These are phyloP conservation scores for Apogon talboti DNA, from an alignment of 2,797 vertebrate species.

Conservation along the genomic window DNA sequence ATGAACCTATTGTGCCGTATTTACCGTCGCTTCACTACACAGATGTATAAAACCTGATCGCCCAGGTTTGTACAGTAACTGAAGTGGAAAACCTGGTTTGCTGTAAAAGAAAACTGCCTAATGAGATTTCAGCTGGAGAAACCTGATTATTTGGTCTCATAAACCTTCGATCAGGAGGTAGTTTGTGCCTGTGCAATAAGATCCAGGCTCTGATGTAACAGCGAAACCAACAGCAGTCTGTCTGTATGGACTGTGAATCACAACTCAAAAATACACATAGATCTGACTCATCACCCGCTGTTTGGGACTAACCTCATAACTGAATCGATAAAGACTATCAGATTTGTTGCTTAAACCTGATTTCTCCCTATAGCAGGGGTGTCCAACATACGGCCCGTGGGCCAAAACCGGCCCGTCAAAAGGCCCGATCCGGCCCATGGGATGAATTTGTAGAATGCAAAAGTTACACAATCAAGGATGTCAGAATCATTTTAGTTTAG, in stretches of 20 bases:
- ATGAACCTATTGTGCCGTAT: too few species aligned
- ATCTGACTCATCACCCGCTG: neutral
- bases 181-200: too few species aligned
- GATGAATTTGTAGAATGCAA: too few species aligned
- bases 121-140: neutral
- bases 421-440: too few species aligned
- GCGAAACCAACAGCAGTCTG: too few species aligned
- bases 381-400: too few species aligned
- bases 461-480: too few species aligned
- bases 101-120: neutral
- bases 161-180: neutral
- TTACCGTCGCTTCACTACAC: conserved; percentile 8
- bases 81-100: conserved; percentile 5
- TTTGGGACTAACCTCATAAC: neutral
- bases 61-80: conserved; percentile 1
- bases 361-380: conserved; percentile 2
- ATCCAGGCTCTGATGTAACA: too few species aligned
- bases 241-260: neutral
- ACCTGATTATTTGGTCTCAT: neutral
- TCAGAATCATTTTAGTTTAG: too few species aligned
- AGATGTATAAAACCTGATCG: neutral
- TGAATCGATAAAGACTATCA: neutral
- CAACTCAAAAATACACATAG: neutral
- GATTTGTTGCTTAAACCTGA: conserved; percentile 6
- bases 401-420: too few species aligned